phyloP scores from a whole-genome alignment of 2,888 invertebrate genomes.

The Drosophila nigricruria region DNA sequence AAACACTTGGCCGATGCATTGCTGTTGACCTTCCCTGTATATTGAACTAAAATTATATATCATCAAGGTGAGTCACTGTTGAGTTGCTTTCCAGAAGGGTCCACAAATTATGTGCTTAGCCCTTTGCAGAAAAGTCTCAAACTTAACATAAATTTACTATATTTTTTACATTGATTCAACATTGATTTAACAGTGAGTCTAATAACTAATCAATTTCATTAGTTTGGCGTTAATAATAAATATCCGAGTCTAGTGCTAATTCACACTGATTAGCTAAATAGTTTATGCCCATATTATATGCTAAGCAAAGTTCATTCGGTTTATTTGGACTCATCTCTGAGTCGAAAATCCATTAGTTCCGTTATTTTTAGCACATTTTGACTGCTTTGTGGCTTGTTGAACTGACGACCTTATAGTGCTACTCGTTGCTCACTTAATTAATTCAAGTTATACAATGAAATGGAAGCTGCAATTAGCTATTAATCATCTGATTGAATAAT shows the following conservation, averaged over 20 bases:
- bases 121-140: background rate
- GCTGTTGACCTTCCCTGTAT: background rate
- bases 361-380: background rate
- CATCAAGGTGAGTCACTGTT: background rate
- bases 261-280: background rate
- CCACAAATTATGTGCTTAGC: background rate
- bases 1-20: background rate
- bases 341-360: background rate
- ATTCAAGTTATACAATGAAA: conserved; percentile 19
- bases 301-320: background rate
- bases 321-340: background rate
- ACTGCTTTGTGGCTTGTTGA: background rate
- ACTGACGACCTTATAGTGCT: conserved; percentile 15
- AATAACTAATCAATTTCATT: background rate
- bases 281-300: background rate
- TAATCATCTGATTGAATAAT: conserved; percentile 57
- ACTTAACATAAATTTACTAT: background rate
- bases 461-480: conserved; percentile 37
- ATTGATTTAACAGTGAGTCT: too few species aligned
- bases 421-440: conserved; percentile 13
- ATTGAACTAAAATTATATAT: background rate
- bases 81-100: background rate
- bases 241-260: background rate
- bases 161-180: background rate
- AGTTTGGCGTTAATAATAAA: background rate